These are phyloP conservation scores for Tipula helvola DNA, from an alignment of 2,888 invertebrate genomes.

Conservation along the genomic window DNA sequence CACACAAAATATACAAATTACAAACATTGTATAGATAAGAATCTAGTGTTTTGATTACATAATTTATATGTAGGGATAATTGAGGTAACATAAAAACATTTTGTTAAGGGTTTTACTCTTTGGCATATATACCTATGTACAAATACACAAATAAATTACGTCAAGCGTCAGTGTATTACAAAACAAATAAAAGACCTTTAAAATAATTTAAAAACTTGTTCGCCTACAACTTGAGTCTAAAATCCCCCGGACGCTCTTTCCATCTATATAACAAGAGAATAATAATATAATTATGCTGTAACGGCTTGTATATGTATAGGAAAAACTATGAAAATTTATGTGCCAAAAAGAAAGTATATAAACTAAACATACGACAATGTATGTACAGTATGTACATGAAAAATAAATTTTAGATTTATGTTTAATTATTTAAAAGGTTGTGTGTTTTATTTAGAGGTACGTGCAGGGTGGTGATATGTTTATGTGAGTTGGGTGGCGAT, in stretches of 20 bases:
- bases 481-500: neutral
- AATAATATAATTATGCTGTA: neutral
- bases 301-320: neutral
- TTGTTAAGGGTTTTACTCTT: neutral
- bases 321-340: neutral
- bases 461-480: neutral
- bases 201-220: neutral
- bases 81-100: neutral
- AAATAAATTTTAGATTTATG: neutral
- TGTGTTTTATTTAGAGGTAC: neutral
- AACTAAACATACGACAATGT: neutral
- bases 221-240: neutral
- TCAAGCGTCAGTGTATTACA: neutral
- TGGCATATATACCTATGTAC: neutral
- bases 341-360: neutral
- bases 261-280: neutral
- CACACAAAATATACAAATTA: neutral
- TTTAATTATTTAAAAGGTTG: neutral
- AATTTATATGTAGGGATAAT: neutral
- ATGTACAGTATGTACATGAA: neutral
- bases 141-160: neutral
- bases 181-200: neutral
- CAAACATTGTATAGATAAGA: neutral
- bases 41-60: neutral
- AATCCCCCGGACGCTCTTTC: neutral